Evolutionary conservation across 2,797 vertebrate genomes (phyloP).

Genomic region (Gymnodraco acuticeps): DNA sequence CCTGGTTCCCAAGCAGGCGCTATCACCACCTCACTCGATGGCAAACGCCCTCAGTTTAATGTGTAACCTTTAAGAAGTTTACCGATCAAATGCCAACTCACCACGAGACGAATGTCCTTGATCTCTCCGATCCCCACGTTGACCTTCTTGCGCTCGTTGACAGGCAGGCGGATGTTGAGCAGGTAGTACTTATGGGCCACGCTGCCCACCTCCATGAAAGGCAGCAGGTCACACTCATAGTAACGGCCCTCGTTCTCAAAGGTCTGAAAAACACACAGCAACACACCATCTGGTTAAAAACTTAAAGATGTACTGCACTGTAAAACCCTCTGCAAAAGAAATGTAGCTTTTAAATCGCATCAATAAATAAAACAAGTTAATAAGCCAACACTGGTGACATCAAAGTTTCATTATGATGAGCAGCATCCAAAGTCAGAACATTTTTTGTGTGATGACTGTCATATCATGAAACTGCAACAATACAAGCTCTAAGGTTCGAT

Average conservation of each 20-base stretch:
- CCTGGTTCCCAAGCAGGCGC: not conserved
- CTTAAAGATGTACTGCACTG: not conserved
- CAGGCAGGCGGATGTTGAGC: constrained; percentile 95
- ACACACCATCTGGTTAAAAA: constrained; percentile 14
- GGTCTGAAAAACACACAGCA: constrained; percentile 76
- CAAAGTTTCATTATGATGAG: not conserved
- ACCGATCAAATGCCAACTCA: constrained; percentile 72
- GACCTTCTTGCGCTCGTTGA: constrained; percentile 91
- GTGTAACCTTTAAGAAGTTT: not conserved
- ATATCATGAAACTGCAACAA: not conserved
- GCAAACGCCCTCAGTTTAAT: not conserved
- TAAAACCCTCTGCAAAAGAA: not conserved
- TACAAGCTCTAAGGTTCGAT: no score
- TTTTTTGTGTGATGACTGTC: not conserved
- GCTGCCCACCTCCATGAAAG: constrained; percentile 96
- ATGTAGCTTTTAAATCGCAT: not conserved
- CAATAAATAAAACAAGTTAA: not conserved
- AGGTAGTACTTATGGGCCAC: constrained; percentile 98
- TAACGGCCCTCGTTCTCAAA: constrained; percentile 91
- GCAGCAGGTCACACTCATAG: constrained; percentile 94
- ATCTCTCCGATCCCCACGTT: constrained; percentile 96
- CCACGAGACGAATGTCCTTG: constrained; percentile 93
- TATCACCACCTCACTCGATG: not conserved
- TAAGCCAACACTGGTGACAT: not conserved
- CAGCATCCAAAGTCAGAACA: not conserved